phyloP scores from a whole-genome alignment of 1,140 invertebrate genomes.

The Drosophila carrolli region DNA sequence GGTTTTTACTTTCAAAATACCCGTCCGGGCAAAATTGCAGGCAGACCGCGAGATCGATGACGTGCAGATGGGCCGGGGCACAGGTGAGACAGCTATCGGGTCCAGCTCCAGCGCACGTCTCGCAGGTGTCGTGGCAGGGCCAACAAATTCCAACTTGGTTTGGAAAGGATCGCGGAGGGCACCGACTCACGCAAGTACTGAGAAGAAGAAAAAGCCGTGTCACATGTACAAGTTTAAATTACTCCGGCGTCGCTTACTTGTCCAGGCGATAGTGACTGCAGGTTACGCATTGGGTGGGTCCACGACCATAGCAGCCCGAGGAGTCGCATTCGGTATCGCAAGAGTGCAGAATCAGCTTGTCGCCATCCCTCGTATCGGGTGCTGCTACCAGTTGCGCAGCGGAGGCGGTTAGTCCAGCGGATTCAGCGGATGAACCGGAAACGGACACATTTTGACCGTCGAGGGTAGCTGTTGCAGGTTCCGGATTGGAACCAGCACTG shows the following conservation, averaged over 20 bases:
- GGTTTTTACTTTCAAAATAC: slow-evolving; percentile 90
- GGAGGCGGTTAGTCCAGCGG: slow-evolving; percentile 36
- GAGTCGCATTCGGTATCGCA: slow-evolving; percentile 93
- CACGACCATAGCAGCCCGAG: slow-evolving; percentile 92
- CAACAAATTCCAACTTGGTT: slow-evolving; percentile 91
- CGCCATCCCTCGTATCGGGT: slow-evolving; percentile 86
- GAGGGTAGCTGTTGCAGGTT: slow-evolving; percentile 88
- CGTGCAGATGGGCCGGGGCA: slow-evolving; percentile 90
- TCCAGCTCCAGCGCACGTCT: slow-evolving; percentile 92
- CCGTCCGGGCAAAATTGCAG: slow-evolving; percentile 93
- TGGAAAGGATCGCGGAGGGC: slow-evolving; percentile 91
- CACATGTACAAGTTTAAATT: too few species aligned
- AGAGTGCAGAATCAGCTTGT: slow-evolving; percentile 88
- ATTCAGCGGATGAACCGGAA: neutral
- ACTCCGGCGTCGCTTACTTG: slow-evolving; percentile 86
- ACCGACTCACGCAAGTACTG: slow-evolving; percentile 91
- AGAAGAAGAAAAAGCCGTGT: slow-evolving; percentile 14
- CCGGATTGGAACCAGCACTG: slow-evolving; percentile 88
- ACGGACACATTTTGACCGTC: slow-evolving; percentile 87
- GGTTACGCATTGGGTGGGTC: slow-evolving; percentile 91
- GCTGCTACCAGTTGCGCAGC: slow-evolving; percentile 84
- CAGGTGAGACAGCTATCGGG: slow-evolving; percentile 93
- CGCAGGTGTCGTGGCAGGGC: slow-evolving; percentile 93
- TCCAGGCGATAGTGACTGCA: slow-evolving; percentile 92
- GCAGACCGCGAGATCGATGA: slow-evolving; percentile 92